Evolutionary conservation across 2,888 invertebrate species (phyloP).

Genomic region (Mechanitis messenoides): DNA sequence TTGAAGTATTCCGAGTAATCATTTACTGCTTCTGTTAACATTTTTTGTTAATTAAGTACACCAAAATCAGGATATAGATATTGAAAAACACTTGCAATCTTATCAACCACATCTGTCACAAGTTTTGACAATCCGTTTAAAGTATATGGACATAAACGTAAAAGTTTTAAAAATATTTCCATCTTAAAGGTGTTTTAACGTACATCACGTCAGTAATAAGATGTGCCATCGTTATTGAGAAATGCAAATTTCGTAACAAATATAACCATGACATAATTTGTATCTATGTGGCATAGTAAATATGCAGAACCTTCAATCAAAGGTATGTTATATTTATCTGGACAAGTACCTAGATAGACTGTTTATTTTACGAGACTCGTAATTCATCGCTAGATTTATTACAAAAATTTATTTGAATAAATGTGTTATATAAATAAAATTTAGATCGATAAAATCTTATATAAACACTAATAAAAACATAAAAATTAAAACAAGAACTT

Average conservation of each 20-base stretch:
- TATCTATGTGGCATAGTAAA: conserved; percentile 3
- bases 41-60: conserved; percentile 40
- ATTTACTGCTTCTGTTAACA: conserved; percentile 71
- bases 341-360: no score
- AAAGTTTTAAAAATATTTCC: conserved; percentile 57
- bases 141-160: conserved; percentile 49
- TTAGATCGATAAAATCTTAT: no score
- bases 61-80: conserved; percentile 69
- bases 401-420: no score
- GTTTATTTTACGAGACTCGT: no score
- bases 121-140: conserved; percentile 57
- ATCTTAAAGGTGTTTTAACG: conserved; percentile 34
- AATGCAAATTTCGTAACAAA: conserved; percentile 28
- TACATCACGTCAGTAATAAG: conserved; percentile 5
- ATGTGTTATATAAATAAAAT: no score
- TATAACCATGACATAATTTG: conserved; percentile 29
- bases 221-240: conserved; percentile 15
- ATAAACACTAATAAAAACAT: no score
- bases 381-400: no score
- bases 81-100: conserved; percentile 53
- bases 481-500: no score
- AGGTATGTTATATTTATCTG: background rate
- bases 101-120: conserved; percentile 57
- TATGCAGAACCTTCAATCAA: conserved; percentile 1
- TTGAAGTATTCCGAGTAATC: conserved; percentile 77